These are phyloP conservation scores for Ailuropoda melanoleuca DNA, from an alignment of 2,113 vertebrate genomes.

Conservation along the genomic window DNA sequence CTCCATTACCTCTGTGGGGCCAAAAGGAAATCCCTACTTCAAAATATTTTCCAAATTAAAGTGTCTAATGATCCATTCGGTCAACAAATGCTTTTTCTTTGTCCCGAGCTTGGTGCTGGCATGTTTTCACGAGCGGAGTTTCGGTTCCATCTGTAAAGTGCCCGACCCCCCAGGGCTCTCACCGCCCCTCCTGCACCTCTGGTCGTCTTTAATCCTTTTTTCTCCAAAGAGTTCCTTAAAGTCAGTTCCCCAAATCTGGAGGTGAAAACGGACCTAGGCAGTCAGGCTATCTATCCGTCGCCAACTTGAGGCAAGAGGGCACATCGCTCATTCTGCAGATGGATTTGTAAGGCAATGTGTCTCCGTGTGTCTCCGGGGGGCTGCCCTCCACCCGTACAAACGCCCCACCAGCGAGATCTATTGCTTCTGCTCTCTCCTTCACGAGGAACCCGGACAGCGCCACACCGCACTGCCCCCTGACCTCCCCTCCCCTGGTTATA, in stretches of 20 bases:
- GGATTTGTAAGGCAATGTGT: fast-evolving
- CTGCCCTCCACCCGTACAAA: not conserved
- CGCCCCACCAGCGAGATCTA: not conserved
- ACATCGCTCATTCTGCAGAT: fast-evolving
- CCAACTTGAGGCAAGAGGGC: too few species aligned
- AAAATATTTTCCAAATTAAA: conserved; percentile 64
- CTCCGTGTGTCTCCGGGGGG: not conserved
- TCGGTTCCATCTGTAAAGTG: not conserved
- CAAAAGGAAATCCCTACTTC: conserved; percentile 17
- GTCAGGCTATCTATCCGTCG: fast-evolving
- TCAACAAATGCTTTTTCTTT: conserved; percentile 27
- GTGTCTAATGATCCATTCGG: not conserved
- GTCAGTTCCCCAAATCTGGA: not conserved
- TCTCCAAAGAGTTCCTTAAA: not conserved
- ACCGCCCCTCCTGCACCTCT: not conserved
- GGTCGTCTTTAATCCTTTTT: not conserved
- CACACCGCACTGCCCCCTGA: fast-evolving
- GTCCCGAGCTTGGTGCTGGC: not conserved
- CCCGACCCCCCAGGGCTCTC: not conserved
- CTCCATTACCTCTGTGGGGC: not conserved
- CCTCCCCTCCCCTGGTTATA: not conserved
- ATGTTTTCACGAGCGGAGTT: not conserved
- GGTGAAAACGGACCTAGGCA: not conserved
- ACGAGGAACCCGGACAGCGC: too few species aligned
- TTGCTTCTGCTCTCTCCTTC: not conserved